Evolutionary conservation across 1,140 invertebrate species (phyloP), one percentile per base, ranked within the genome.

Genomic region (Chelonus insularis): DNA sequence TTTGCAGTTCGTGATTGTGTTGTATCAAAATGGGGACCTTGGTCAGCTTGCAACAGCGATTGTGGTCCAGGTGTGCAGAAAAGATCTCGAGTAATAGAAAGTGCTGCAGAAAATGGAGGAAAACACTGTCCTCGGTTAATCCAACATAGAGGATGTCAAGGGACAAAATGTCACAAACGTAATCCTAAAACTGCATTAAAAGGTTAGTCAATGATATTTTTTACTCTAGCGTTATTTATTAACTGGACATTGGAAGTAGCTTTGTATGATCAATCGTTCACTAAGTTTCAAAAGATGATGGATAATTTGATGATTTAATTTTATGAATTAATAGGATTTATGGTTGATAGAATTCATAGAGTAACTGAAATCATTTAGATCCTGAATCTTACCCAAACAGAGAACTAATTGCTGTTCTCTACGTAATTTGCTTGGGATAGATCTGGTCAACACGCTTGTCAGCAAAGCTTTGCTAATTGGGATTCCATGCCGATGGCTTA

Each of bases 11-110:
- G 89, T 57, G 91, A 94, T 74, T 94, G 91, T 75, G 84, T 88
- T 68, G 89, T 92, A 39, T 89, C 88, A 11, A 84, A 85, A n/a
- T 94, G 91, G 91, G 88, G 87, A 8, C 78, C 86, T 4, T 94
- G 91, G 91, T 88, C 88, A n/a, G 81, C 85, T 0, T 94, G 91
- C 73, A 89, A 91, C 75, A 87, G 86, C 2, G 85, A 86, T 37
- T 94, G 91, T 68, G 91, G 91, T 43, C 84, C 88, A 1, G 91
- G 91, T 7, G 87, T 86, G 63, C 92, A 91, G 88, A 85, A 86
- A 39, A 82, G 91, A 52, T 83, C 83, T 11, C 79, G 91, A 16
- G 77, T 83, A 29, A 82, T 92, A 5, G 71, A 87, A 37, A 83
- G 86, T 39, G 83, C 86, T 9, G 85, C 90, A 0, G 85, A 87